Base-by-base conservation (phyloP, 1,140 invertebrate genomes). In the Bombus terrestris region DNA sequence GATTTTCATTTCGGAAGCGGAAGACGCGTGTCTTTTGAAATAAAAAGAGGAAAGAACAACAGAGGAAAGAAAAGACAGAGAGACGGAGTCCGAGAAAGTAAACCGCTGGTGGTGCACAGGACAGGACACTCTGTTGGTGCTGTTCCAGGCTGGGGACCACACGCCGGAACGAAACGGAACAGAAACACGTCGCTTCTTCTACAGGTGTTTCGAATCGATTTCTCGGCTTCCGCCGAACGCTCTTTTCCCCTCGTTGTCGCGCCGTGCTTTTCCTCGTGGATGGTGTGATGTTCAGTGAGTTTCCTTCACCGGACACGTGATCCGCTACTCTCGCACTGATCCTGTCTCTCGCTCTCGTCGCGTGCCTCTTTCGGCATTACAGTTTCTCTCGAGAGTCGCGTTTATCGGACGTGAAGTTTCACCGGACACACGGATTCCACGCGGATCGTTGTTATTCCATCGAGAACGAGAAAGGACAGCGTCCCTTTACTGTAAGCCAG, bases 191-290 rank as follows among this genome's bases (percentile, higher is more conserved):
- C 84, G 79, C 78, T 69, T 74, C 66, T 73, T 73, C 84, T 75
- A 85, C 84, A 85, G 84, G 84, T 85, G 84, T 85, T 81, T 85
- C 83, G 84, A 81, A 85, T 85, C 84, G 84, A 85, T 85, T 80
- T 41, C 62, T 69, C 66, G 39, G 43, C 43, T 47, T 53, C 73
- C 43, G 47, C 81, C 75, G 15, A n/a, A 66, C 84, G 39, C 68
- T 66, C 57, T 57, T 77, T 25, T 8, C 12, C 35, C 12, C 37
- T 15, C 64, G n/a, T 25, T 37, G 12, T 64, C 43, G 12, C 13
- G 18, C 53, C 57, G 64, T 53, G 64, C 32, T 32, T 25, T n/a
- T 81, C 83, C 57, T 47, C 78, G 84, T 73, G 76, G 76, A 77
- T 69, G 47, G 41, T 84, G 80, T 83, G 86, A 87, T 71, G 72